Base-by-base conservation (phyloP, 1,140 invertebrate genomes). In the Cotesia chilonis region DNA sequence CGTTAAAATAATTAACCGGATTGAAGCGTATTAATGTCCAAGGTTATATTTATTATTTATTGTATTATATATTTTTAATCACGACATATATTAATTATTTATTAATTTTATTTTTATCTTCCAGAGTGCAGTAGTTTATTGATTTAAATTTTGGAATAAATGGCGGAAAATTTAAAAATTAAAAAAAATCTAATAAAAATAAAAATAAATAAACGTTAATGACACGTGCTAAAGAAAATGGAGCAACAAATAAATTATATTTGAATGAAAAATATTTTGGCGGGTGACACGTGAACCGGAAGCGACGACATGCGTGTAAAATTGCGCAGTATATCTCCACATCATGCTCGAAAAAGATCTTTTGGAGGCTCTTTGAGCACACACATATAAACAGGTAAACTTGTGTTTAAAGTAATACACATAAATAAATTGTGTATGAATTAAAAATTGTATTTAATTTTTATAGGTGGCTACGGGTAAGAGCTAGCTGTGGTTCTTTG, bases 281-380 rank as follows among this genome's bases (percentile, higher is more conserved):
- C 63, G 60, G 35, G 60, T 41, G 14, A 72, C 75, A 76, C 75
- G 75, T 76, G 74, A 57, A 71, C 67, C 66, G 75, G 75, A 76
- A 76, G 64, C 72, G 60, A 67, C 60, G 71, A 12, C 20, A n/a
- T 1, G 70, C 61, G 61, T 57, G 55, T 71, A 47, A 55, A 41
- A 20, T 64, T 35, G 37, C 63, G 63, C 38, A 38, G 35, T 37
- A 63, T 51, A 71, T 71, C 75, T 76, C 75, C 75, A 76, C 75
- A 76, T 76, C 75, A 76, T 28, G 2, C 72, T 74, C 52, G 41
- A 47, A 47, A 47, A 47, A 47, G 4, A 47, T 47, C 41, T 47
- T 47, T 47, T 47, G 41, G 41, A 47, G 41, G 41, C 41, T 47
- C 41, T 47, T 10, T 47, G 6, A 47, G 10, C 6, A 47, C 10